Percentiles rank a stretch among this genome's conserved stretches.
These are phyloP conservation scores for Calliopum simillimum DNA, from an alignment of 2,888 invertebrate genomes.

Conservation along the genomic window DNA sequence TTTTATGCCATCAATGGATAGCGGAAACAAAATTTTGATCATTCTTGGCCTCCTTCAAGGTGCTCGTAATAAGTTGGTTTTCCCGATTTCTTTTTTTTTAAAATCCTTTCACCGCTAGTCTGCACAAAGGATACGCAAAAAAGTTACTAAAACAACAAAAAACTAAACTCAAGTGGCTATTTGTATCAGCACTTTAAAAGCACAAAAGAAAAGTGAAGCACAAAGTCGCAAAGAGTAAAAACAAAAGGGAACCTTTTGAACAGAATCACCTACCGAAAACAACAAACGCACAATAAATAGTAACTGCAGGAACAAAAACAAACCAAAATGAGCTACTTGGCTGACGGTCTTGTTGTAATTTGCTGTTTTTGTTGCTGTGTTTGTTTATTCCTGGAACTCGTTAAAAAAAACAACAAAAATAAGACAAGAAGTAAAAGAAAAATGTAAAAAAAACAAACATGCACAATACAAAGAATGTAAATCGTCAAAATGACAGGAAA, in stretches of 20 bases:
- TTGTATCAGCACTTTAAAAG: neutral
- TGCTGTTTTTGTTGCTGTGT: slow-evolving; percentile 8
- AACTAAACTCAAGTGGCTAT: neutral
- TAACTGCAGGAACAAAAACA: slow-evolving; percentile 15
- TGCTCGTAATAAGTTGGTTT: too few relatives aligned
- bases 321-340: neutral
- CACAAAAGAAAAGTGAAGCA: neutral
- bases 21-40: too few relatives aligned
- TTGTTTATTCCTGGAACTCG: neutral
- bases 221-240: too few relatives aligned
- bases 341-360: neutral
- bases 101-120: too few relatives aligned
- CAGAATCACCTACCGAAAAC: neutral
- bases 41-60: too few relatives aligned
- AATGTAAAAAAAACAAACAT: neutral
- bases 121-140: too few relatives aligned
- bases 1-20: too few relatives aligned
- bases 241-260: neutral
- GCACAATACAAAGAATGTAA: neutral
- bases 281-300: slow-evolving; percentile 32
- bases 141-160: neutral
- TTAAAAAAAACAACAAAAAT: neutral
- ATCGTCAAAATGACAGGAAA: neutral
- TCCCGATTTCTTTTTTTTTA: too few relatives aligned
- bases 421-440: neutral